Evolutionary conservation across 2,888 invertebrate species (phyloP), one percentile per base, ranked within the genome.

Genomic region (Oxycera nigricornis): DNA sequence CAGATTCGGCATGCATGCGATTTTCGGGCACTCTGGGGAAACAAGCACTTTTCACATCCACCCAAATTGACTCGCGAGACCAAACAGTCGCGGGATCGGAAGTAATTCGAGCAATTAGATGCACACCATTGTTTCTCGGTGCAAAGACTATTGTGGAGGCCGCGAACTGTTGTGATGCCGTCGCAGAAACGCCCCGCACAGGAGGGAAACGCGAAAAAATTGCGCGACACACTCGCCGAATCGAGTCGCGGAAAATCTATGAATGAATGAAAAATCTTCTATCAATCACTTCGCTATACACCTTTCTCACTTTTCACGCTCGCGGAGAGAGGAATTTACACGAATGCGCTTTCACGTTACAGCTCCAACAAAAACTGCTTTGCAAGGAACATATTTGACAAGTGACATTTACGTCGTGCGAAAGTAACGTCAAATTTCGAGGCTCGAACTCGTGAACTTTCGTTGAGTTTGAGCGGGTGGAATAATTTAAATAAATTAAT

Each of bases 261-360:
- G 70, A 70, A 26, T 70, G 70, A 70, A 70, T 70, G 70, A 70
- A 70, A 70, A 67, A 41, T 67, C 22, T 31, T 52, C 20, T 7
- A 11, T 20, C 17, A 35, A 52, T 22, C 55, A 7, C 52, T 52
- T 52, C 31, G 52, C 46, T 26, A 1, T 3, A 7, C 68, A 24
- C 67, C 26, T 41, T 67, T 28, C 50, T 68, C 62, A 24, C 41
- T 68, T 68, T 68, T 28, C 70, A 70, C 22, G 41, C 65, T 59
- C 59, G 28, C 59, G n/a, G 30, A 59, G 59, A 59, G 59, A 59
- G 59, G n/a, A 59, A 59, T 30, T 1, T 59, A 59, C 59, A 59
- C 59, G 59, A 59, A 59, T 59, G 59, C 59, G 59, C 59, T 59
- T 59, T 59, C 59, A 28, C 59, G 26, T 59, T 22, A 4, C 59